Base-by-base conservation (phyloP, 2,797 vertebrate genomes). In the Syngnathus rostellatus region DNA sequence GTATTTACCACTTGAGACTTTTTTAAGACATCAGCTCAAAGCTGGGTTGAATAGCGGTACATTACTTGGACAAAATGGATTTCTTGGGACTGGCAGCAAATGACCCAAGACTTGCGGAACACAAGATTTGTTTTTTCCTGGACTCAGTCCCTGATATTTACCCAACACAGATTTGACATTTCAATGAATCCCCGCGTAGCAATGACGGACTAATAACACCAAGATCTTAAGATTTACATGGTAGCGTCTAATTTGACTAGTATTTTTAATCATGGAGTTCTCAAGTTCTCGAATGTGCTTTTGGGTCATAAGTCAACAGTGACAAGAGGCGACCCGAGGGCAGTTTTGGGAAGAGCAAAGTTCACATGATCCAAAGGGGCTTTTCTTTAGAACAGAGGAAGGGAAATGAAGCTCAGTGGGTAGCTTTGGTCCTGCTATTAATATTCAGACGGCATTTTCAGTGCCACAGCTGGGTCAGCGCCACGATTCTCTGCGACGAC, bases 401-500 rank as follows among this genome's bases (percentile, higher is more conserved):
- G 58, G 75, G 65, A 83, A 80, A 70, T 71, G 50, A 77, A 58
- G 61, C 53, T 66, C 66, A 70, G 72, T 73, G 67, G 72, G 73
- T 76, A 5, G 50, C 7, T 53, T 12, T 48, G 51, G 69, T 64
- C 58, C 59, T 40, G 72, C 70, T 85, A 76, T 86, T 87, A 83
- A 85, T 87, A 88, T 88, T 85, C 84, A 73, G 68, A 72, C 51
- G 71, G 77, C 83, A 80, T 81, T 80, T 67, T 71, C 68, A 65
- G 61, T 72, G 75, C 78, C 74, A 79, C 68, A 73, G 71, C 68
- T 65, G 68, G 77, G 72, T 59, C 64, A 57, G 76, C 76, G 75
- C 68, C 81, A 76, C 77, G 78, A 74, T 66, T 67, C 63, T 43
- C 62, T 69, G 74, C 62, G 68, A 71, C 75, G 67, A 21, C 82